Conservation (phyloP, 2,888 invertebrate genomes). For the Rhorus exstirpatorius region DNA sequence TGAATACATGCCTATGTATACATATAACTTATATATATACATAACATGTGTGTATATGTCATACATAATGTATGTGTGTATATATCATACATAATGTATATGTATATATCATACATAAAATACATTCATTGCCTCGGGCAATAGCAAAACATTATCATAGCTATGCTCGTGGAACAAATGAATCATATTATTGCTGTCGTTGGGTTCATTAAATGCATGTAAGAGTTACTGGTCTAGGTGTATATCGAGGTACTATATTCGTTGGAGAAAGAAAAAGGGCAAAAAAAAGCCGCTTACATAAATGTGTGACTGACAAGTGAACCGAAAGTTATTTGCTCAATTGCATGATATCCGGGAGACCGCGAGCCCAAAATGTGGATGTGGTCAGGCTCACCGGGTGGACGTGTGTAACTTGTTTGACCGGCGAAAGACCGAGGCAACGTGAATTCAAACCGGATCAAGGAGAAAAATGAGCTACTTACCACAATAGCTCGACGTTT, state of each 20-base stretch:
- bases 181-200: slow-evolving; percentile 39
- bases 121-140: slow-evolving; percentile 46
- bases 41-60: background rate
- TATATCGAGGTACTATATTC: too few species aligned
- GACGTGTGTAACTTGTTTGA: slow-evolving; percentile 1
- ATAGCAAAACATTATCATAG: slow-evolving; percentile 49
- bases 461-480: slow-evolving; percentile 66
- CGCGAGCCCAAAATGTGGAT: slow-evolving; percentile 44
- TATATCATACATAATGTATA: background rate
- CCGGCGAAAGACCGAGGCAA: slow-evolving; percentile 35
- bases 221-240: too few species aligned
- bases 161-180: slow-evolving; percentile 9
- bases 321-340: slow-evolving; percentile 66
- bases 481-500: slow-evolving; percentile 61
- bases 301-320: slow-evolving; percentile 60
- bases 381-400: slow-evolving; percentile 44
- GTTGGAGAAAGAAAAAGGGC: slow-evolving; percentile 8
- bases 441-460: slow-evolving; percentile 70
- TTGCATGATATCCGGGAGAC: slow-evolving; percentile 61
- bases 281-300: slow-evolving; percentile 3
- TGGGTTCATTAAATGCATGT: slow-evolving; percentile 52
- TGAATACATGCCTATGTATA: too few species aligned
- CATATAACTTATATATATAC: background rate
- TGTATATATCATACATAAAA: slow-evolving; percentile 23
- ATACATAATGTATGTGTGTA: slow-evolving; percentile 31